phyloP scores from a whole-genome alignment of 2,797 vertebrate genomes.

The Picus viridis region DNA sequence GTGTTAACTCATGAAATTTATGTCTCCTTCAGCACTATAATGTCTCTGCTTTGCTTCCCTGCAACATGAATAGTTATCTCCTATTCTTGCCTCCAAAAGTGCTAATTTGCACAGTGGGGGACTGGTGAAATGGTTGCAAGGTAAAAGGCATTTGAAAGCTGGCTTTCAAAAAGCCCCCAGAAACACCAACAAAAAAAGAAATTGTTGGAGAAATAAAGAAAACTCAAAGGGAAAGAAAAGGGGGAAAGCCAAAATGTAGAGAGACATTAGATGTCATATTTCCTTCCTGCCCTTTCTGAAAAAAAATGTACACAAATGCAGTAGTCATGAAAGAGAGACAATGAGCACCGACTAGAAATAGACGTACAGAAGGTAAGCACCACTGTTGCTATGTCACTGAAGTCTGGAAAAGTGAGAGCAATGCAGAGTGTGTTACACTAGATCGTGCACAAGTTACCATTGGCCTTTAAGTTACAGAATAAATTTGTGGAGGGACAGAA shows the following conservation, averaged over 20 bases:
- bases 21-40: constrained; percentile 16
- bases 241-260: not conserved
- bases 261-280: not conserved
- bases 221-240: not conserved
- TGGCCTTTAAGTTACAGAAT: not conserved
- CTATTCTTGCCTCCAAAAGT: constrained; percentile 39
- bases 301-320: not conserved
- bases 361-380: not conserved
- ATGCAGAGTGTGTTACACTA: not conserved
- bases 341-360: not conserved
- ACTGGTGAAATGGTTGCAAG: constrained; percentile 28
- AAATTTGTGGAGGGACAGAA: not conserved
- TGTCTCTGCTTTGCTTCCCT: not conserved
- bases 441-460: not conserved
- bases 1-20: constrained; percentile 51
- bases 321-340: not conserved
- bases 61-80: constrained; percentile 18
- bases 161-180: constrained; percentile 20
- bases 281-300: not conserved
- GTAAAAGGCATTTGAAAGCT: constrained; percentile 39
- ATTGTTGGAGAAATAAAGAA: not conserved
- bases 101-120: constrained; percentile 63
- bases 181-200: not conserved
- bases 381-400: not conserved
- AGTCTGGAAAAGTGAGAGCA: not conserved